Percentiles rank a stretch among this genome's conserved stretches.
Evolutionary conservation across 2,113 vertebrate species (phyloP).

Genomic region (Holacanthus passer): DNA sequence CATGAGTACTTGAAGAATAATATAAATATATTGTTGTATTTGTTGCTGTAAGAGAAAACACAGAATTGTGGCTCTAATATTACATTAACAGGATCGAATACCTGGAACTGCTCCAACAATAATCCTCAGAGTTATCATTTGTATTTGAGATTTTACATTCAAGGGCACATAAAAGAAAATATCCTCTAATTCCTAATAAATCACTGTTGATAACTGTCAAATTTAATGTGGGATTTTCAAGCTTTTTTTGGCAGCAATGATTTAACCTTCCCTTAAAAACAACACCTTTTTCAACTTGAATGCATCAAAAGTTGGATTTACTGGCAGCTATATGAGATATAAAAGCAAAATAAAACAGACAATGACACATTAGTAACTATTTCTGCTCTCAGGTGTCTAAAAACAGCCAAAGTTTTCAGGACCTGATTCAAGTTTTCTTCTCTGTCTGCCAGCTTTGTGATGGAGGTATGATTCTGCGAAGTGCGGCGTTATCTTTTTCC

Average conservation of each 20-base stretch:
- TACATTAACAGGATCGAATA: conserved; percentile 6
- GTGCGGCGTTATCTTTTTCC: conserved; percentile 82
- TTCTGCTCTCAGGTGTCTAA: conserved; percentile 13
- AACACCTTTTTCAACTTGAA: neutral
- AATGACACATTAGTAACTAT: neutral
- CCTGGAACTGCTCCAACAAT: conserved; percentile 31
- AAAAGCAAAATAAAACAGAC: conserved; percentile 1
- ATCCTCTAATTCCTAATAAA: conserved; percentile 3
- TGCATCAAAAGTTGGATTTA: neutral
- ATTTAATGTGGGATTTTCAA: neutral
- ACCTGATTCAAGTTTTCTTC: conserved; percentile 65
- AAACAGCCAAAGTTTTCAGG: conserved; percentile 66
- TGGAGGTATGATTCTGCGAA: conserved; percentile 76
- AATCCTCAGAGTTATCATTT: conserved; percentile 33
- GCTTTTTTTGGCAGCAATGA: neutral
- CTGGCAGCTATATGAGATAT: too few relatives aligned
- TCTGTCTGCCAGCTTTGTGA: conserved; percentile 62
- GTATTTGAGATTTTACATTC: conserved; percentile 13
- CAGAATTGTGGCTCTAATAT: conserved; percentile 19
- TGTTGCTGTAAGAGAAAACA: conserved; percentile 22
- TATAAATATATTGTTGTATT: conserved; percentile 47
- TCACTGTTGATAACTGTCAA: neutral
- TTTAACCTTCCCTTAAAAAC: neutral
- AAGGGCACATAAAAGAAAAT: conserved; percentile 1
- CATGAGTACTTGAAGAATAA: conserved; percentile 44